Percentiles rank a stretch among this genome's conserved stretches.
phyloP scores from a whole-genome alignment of 2,113 vertebrate genomes.

The Desmodus rotundus region DNA sequence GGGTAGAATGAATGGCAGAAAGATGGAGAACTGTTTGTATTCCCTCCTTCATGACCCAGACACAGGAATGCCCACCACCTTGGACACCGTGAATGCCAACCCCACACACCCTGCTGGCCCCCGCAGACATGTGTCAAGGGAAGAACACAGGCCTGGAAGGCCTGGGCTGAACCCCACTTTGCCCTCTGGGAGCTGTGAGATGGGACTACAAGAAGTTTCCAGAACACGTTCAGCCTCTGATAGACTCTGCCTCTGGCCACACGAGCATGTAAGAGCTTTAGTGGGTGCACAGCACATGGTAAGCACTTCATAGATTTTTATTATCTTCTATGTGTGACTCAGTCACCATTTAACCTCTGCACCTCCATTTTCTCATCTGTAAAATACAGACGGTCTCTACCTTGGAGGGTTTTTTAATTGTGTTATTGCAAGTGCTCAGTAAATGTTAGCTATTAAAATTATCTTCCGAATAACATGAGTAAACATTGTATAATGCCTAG shows the following conservation, averaged over 20 bases:
- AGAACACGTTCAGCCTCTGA: not conserved
- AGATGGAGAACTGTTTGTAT: not conserved
- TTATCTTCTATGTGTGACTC: not conserved
- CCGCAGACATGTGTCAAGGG: fast-evolving
- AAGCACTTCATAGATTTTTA: not conserved
- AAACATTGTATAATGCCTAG: not conserved
- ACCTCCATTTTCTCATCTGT: not conserved
- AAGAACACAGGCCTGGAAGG: not conserved
- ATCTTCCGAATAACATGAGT: slow-evolving; percentile 36
- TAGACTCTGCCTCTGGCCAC: not conserved
- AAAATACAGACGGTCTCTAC: not conserved
- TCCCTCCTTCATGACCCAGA: not conserved
- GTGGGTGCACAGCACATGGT: too few species aligned
- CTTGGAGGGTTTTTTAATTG: not conserved
- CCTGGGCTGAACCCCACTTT: too few species aligned
- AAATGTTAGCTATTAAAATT: slow-evolving; percentile 19
- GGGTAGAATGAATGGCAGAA: not conserved
- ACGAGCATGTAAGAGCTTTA: not conserved
- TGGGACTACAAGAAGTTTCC: not conserved
- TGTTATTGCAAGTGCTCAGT: slow-evolving; percentile 15
- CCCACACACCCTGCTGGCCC: not conserved
- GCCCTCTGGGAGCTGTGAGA: not conserved
- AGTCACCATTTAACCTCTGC: not conserved
- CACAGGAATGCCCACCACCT: fast-evolving
- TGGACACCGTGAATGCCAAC: fast-evolving